phyloP scores from a whole-genome alignment of 2,888 invertebrate species.

The Argyra leucocephala region DNA sequence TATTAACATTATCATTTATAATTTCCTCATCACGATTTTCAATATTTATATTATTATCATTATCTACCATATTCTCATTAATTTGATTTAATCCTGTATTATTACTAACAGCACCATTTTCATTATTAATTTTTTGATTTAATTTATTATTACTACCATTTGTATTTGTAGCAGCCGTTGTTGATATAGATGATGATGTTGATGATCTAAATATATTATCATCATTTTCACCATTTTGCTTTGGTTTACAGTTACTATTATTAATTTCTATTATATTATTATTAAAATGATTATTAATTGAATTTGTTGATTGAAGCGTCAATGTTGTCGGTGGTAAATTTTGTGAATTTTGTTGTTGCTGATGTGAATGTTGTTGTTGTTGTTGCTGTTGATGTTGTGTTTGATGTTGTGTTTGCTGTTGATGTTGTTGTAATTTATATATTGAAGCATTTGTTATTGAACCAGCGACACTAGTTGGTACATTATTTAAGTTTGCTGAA shows the following conservation, averaged over 20 bases:
- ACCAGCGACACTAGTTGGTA: not conserved
- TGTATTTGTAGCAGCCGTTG: constrained; percentile 9
- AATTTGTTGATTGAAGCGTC: no score
- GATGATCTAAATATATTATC: not conserved
- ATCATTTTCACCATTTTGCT: not conserved
- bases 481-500: not conserved
- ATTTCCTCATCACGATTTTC: constrained; percentile 15
- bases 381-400: constrained; percentile 11
- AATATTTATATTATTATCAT: not conserved
- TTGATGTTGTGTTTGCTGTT: constrained; percentile 12
- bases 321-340: constrained; percentile 14
- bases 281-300: constrained; percentile 4
- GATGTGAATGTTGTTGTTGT: constrained; percentile 12
- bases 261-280: constrained; percentile 10
- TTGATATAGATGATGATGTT: not conserved
- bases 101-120: constrained; percentile 4
- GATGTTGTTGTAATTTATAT: constrained; percentile 13
- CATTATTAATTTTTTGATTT: constrained; percentile 9
- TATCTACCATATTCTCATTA: not conserved
- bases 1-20: constrained; percentile 12
- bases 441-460: constrained; percentile 14
- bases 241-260: not conserved
- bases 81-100: not conserved
- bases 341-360: constrained; percentile 16
- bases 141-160: constrained; percentile 14